These are phyloP conservation scores for Jacana jacana DNA, from an alignment of 2,113 vertebrate species.

Conservation along the genomic window DNA sequence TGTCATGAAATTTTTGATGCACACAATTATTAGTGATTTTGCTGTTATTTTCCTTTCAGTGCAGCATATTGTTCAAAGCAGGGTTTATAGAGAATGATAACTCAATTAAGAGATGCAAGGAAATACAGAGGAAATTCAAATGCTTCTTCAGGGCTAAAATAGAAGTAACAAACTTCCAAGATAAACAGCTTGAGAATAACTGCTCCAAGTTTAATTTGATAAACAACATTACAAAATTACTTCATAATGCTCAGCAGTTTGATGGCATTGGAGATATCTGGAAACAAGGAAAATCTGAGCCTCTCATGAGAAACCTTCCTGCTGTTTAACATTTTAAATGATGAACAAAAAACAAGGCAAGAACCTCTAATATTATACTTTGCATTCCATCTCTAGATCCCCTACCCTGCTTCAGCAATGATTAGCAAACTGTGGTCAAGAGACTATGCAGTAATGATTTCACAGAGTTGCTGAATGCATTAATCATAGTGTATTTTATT, in stretches of 20 bases:
- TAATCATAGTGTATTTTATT: not conserved
- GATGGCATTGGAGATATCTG: conserved; percentile 11
- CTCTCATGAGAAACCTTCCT: conserved; percentile 8
- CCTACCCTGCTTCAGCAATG: not conserved
- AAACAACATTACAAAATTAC: conserved; percentile 31
- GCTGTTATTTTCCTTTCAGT: not conserved
- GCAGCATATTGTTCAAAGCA: not conserved
- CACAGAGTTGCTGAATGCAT: not conserved
- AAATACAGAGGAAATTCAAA: not conserved
- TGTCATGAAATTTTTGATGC: not conserved
- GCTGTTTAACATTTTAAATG: not conserved
- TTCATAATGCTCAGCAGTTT: conserved; percentile 21
- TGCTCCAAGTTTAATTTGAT: conserved; percentile 32
- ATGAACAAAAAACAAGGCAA: not conserved
- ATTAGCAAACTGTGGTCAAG: not conserved
- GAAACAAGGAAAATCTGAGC: not conserved
- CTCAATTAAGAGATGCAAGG: not conserved
- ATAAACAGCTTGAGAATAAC: conserved; percentile 42
- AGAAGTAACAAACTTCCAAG: conserved; percentile 50
- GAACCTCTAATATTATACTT: not conserved
- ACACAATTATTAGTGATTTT: not conserved
- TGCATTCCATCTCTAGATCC: not conserved
- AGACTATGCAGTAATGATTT: not conserved
- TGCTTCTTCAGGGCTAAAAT: conserved; percentile 39
- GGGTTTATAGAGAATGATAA: not conserved